Evolutionary conservation across 2,888 invertebrate species (phyloP).

Genomic region (Brachyopa scutellaris): DNA sequence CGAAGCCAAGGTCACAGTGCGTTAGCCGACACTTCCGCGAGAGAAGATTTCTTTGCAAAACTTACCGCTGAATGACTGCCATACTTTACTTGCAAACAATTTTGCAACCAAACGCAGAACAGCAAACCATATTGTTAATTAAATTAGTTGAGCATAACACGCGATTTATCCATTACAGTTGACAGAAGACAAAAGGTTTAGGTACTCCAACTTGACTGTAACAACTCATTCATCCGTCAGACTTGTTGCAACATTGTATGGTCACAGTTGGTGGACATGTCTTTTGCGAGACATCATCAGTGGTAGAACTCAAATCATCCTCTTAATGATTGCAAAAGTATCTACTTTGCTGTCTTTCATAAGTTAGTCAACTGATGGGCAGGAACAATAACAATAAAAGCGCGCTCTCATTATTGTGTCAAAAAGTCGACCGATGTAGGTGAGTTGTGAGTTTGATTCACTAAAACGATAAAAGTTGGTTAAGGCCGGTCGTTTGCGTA

Average conservation of each 20-base stretch:
- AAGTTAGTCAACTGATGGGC: constrained; percentile 14
- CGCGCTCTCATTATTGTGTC: constrained; percentile 47
- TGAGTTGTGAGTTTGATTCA: constrained; percentile 28
- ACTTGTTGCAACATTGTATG: constrained; percentile 38
- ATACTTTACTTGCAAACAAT: not conserved
- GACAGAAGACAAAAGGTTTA: constrained; percentile 31
- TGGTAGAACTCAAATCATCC: not conserved
- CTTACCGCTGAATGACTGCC: not conserved
- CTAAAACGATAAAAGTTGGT: constrained; percentile 34
- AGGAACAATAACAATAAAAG: constrained; percentile 10
- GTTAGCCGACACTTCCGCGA: constrained; percentile 47
- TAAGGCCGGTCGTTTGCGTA: constrained; percentile 53
- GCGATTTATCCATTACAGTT: constrained; percentile 27
- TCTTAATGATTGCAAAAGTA: constrained; percentile 16
- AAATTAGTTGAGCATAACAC: constrained; percentile 49
- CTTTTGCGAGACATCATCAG: not conserved
- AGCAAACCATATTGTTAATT: constrained; percentile 37
- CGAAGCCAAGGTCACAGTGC: constrained; percentile 33
- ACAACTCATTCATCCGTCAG: constrained; percentile 17
- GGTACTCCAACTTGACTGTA: constrained; percentile 10
- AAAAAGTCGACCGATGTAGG: constrained; percentile 41
- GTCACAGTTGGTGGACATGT: constrained; percentile 54
- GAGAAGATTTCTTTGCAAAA: constrained; percentile 1
- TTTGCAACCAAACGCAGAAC: constrained; percentile 19
- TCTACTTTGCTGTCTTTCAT: constrained; percentile 3